Base-by-base conservation (phyloP, 2,797 vertebrate genomes). In the Notoglanidium macrostoma region DNA sequence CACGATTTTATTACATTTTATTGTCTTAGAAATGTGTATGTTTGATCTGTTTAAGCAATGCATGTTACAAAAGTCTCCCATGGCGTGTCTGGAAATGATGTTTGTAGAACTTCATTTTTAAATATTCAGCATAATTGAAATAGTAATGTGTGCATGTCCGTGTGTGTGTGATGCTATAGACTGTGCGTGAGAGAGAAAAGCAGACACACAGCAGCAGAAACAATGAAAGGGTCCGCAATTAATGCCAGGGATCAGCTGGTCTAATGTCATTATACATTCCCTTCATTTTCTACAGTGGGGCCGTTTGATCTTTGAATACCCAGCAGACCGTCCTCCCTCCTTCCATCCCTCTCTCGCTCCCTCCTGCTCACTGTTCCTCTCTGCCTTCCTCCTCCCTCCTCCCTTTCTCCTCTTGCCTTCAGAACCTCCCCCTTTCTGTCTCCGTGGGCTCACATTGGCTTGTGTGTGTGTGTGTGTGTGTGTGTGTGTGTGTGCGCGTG, bases 271-370 rank as follows among this genome's bases (percentile, higher is more conserved):
- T 95, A 94, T 92, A 94, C 94, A 93, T 94, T 94, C 95, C 94
- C 95, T 95, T 93, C 94, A 93, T 95, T 94, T 94, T 92, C 93
- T 93, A 94, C 95, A 91, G 93, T 95, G 95, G 95, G 93, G 94
- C 94, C 91, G 96, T 95, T 95, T 96, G 95, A 96, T 95, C 95
- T 95, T 93, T 95, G 95, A 96, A 96, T 96, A 94, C 96, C 96
- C 97, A 94, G 91, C 95, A 96, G 96, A 95, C 94, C 65, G 74
- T 90, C 90, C 88, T 79, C 87, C 84, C 72, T 94, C 87, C 81
- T 83, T 84, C 87, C 83, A 85, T 85, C 82, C 44, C 80, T 93
- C 94, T 95, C 94, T 94, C 94, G 91, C 93, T 94, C 94, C 94
- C 94, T 92, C 93, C 94, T 94, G 88, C 46, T 83, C 68, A 67